Percentiles rank a stretch among this genome's conserved stretches.
Conservation (phyloP, 2,888 invertebrate species). For the Perizoma affinitatum region DNA sequence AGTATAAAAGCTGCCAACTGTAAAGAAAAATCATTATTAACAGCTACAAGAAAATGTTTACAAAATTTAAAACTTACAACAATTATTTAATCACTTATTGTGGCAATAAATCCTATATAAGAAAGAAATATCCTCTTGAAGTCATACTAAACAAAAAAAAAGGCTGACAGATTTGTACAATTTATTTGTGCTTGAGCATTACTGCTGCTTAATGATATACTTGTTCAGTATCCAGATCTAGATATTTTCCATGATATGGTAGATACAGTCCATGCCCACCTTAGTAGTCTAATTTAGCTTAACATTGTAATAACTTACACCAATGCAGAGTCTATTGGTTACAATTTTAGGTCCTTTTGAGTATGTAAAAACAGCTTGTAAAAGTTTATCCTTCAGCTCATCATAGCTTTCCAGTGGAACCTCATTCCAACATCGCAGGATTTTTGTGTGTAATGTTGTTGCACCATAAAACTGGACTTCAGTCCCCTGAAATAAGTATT, state of each 20-base stretch:
- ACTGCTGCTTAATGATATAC: too few relatives aligned
- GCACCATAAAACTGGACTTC: slow-evolving; percentile 98
- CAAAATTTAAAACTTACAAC: too few relatives aligned
- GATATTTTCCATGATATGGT: too few relatives aligned
- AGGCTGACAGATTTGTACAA: too few relatives aligned
- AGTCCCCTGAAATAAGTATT: slow-evolving; percentile 84
- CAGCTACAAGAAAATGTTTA: not conserved
- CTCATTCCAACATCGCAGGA: slow-evolving; percentile 94
- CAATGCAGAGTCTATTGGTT: slow-evolving; percentile 93
- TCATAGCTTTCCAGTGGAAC: slow-evolving; percentile 92
- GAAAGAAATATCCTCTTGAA: too few relatives aligned
- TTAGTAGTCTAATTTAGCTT: too few relatives aligned
- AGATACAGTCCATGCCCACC: too few relatives aligned
- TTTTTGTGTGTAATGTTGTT: slow-evolving; percentile 93
- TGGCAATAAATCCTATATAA: too few relatives aligned
- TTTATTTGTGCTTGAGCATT: too few relatives aligned
- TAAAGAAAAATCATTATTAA: slow-evolving; percentile 45
- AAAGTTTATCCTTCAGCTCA: slow-evolving; percentile 89
- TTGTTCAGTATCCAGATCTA: too few relatives aligned
- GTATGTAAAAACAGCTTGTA: slow-evolving; percentile 90
- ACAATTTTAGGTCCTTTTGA: slow-evolving; percentile 93
- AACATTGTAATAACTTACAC: slow-evolving; percentile 84
- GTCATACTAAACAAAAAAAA: too few relatives aligned
- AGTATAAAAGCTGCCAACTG: slow-evolving; percentile 94
- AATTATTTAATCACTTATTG: too few relatives aligned